Conservation (phyloP, 2,888 invertebrate genomes). For the Dione juno region DNA sequence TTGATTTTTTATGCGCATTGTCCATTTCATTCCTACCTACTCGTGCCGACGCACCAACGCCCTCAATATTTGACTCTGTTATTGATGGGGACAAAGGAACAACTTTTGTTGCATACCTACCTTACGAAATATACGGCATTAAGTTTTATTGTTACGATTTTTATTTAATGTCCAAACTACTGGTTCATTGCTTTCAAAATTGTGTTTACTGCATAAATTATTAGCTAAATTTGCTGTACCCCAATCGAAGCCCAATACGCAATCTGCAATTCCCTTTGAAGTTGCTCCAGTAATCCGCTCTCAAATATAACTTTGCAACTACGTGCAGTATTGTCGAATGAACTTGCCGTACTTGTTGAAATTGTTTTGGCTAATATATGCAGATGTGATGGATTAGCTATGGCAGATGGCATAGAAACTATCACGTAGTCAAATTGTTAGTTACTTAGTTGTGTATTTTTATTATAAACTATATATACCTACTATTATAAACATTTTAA, state of each 20-base stretch:
- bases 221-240: slow-evolving; percentile 17
- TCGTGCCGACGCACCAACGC: slow-evolving; percentile 48
- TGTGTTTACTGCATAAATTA: slow-evolving; percentile 19
- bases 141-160: slow-evolving; percentile 13
- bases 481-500: too few species aligned
- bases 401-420: background rate
- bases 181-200: background rate
- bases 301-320: slow-evolving; percentile 32
- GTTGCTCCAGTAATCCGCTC: slow-evolving; percentile 21
- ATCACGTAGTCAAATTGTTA: background rate
- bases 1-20: slow-evolving; percentile 83
- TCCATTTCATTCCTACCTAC: slow-evolving; percentile 68
- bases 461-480: too few species aligned
- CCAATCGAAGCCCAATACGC: slow-evolving; percentile 28
- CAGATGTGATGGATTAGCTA: slow-evolving; percentile 29
- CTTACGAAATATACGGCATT: slow-evolving; percentile 5
- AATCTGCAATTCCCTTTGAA: slow-evolving; percentile 26
- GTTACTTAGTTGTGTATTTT: background rate
- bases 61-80: slow-evolving; percentile 41
- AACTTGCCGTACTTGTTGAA: slow-evolving; percentile 28
- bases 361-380: slow-evolving; percentile 29
- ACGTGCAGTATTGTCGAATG: slow-evolving; percentile 32
- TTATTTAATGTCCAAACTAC: background rate
- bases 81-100: slow-evolving; percentile 32
- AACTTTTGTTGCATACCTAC: too few species aligned